Conservation (phyloP, 1,140 invertebrate species). For the Varroa destructor region DNA sequence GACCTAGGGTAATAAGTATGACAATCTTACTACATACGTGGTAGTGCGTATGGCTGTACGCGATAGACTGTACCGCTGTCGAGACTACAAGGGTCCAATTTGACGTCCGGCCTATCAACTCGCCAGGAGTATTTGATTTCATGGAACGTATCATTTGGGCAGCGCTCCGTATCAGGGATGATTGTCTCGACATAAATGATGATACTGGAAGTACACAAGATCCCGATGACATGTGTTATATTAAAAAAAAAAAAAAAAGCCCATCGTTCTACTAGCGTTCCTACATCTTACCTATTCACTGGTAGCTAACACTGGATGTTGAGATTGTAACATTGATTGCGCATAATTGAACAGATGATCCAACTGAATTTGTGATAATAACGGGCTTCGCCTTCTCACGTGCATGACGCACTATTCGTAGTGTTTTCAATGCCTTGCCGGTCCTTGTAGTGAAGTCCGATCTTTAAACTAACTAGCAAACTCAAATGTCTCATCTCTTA, state of each 20-base stretch:
- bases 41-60: slow-evolving; percentile 12
- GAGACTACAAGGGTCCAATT: slow-evolving; percentile 5
- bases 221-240: not conserved
- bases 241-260: not conserved
- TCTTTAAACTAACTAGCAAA: too few relatives aligned
- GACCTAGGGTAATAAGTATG: not conserved
- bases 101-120: slow-evolving; percentile 12
- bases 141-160: slow-evolving; percentile 22
- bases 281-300: not conserved
- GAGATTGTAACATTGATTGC: not conserved
- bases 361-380: too few relatives aligned
- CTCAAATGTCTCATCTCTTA: too few relatives aligned
- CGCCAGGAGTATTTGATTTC: slow-evolving; percentile 22
- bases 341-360: too few relatives aligned
- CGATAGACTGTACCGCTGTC: slow-evolving; percentile 22
- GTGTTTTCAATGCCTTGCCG: too few relatives aligned
- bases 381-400: too few relatives aligned
- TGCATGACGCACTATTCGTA: too few relatives aligned
- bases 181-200: slow-evolving; percentile 25
- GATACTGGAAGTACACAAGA: not conserved
- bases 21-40: not conserved
- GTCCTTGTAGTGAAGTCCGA: too few relatives aligned
- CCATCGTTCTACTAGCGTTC: not conserved
- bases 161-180: slow-evolving; percentile 8
- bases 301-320: not conserved